A percentile compares a stretch with the other conserved stretches of the same genome.
These are phyloP conservation scores for Sinosuthora webbiana DNA, from an alignment of 2,113 vertebrate genomes.

Conservation along the genomic window DNA sequence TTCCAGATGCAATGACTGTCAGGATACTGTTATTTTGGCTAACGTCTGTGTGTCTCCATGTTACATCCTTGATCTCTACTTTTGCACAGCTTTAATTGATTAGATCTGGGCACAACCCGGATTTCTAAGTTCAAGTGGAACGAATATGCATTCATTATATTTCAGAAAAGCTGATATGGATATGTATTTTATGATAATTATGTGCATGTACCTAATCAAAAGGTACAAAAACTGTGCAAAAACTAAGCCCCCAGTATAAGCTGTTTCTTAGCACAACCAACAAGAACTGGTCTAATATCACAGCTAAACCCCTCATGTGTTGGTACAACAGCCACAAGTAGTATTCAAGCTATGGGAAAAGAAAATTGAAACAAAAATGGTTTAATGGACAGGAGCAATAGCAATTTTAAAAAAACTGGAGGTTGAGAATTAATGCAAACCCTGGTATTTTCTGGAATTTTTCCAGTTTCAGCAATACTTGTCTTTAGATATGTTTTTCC, in stretches of 20 bases:
- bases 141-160: neutral
- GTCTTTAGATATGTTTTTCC: neutral
- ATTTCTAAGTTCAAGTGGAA: neutral
- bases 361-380: neutral
- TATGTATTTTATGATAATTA: neutral
- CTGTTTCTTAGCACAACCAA: neutral
- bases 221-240: neutral
- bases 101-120: neutral
- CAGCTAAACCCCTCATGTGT: neutral
- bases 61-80: neutral
- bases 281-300: neutral
- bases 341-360: neutral
- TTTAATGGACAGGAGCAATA: neutral
- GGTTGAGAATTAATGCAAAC: neutral
- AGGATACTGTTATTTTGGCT: neutral
- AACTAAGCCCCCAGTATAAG: neutral
- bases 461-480: neutral
- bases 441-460: neutral
- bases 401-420: neutral
- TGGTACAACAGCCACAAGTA: neutral
- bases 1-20: neutral
- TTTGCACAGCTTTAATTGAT: neutral
- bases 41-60: neutral
- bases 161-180: neutral
- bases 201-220: accelerated